Conservation (phyloP, 2,113 vertebrate genomes). For the Nesogale talazaci region DNA sequence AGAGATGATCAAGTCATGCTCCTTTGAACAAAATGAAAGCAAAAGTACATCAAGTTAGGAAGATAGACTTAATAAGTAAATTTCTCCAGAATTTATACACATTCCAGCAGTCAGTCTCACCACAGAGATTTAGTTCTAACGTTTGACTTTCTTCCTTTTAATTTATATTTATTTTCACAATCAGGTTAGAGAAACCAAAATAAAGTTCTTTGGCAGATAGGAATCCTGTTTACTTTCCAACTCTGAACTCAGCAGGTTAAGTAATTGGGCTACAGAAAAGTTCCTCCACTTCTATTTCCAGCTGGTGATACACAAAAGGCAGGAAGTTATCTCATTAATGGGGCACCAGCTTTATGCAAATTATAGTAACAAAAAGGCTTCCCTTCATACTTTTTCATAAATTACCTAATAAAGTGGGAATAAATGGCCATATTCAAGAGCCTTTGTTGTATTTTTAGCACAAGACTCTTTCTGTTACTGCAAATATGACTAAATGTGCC, state of each 20-base stretch:
- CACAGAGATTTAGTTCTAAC: conserved; percentile 70
- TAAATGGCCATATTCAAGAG: conserved; percentile 92
- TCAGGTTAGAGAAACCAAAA: conserved; percentile 83
- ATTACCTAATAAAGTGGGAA: conserved; percentile 93
- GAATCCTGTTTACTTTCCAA: conserved; percentile 90
- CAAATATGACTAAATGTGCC: conserved; percentile 92
- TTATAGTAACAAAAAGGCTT: conserved; percentile 91
- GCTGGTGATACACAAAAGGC: conserved; percentile 92
- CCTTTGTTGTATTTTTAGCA: conserved; percentile 94
- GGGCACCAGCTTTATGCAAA: conserved; percentile 94
- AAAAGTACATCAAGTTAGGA: not conserved
- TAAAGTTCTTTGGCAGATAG: conserved; percentile 85
- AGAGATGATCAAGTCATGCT: conserved; percentile 38
- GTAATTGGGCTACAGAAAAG: conserved; percentile 91
- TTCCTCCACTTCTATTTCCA: conserved; percentile 92
- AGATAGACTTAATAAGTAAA: conserved; percentile 68
- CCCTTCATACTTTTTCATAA: conserved; percentile 92
- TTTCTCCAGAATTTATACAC: not conserved
- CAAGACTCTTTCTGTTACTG: conserved; percentile 93
- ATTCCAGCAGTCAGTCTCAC: not conserved
- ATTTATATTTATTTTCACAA: conserved; percentile 83
- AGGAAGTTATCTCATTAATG: conserved; percentile 93
- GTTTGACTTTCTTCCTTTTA: conserved; percentile 69
- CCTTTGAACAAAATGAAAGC: conserved; percentile 15
- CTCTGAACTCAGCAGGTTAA: conserved; percentile 94